Evolutionary conservation across 2,888 invertebrate genomes (phyloP).

Genomic region (Drosophila neonasuta): DNA sequence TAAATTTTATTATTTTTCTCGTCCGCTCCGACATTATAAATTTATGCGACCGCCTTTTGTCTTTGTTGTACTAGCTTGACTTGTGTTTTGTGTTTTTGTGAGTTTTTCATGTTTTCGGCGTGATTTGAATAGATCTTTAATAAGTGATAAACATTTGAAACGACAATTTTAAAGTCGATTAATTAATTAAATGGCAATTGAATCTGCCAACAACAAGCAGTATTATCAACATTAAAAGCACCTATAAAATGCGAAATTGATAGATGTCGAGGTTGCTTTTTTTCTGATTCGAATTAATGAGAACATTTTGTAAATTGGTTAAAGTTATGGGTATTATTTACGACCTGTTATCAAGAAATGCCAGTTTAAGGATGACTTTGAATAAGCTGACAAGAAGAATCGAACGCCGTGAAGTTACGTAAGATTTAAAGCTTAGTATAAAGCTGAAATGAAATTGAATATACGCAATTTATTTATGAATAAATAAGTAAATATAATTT

Average conservation of each 20-base stretch:
- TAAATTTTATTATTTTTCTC: constrained; percentile 60
- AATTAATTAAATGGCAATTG: constrained; percentile 77
- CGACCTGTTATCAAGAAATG: constrained; percentile 11
- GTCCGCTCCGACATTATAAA: constrained; percentile 36
- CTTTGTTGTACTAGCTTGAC: constrained; percentile 10
- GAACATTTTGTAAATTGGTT: constrained; percentile 49
- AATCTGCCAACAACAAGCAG: constrained; percentile 47
- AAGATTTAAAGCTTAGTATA: constrained; percentile 2
- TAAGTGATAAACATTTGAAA: constrained; percentile 67
- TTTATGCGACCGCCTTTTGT: constrained; percentile 60
- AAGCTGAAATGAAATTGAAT: too few species aligned
- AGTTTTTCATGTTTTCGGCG: constrained; percentile 22
- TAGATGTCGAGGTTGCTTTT: constrained; percentile 45
- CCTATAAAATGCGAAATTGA: constrained; percentile 65
- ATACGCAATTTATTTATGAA: too few species aligned
- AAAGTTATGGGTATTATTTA: constrained; percentile 32
- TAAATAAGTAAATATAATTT: too few species aligned
- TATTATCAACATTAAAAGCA: constrained; percentile 40
- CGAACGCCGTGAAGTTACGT: neutral
- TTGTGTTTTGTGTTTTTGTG: constrained; percentile 11
- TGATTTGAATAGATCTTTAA: constrained; percentile 71
- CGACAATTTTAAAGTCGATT: constrained; percentile 73
- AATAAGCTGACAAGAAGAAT: neutral
- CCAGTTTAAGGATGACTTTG: constrained; percentile 4
- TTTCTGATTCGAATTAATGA: constrained; percentile 50